Base-by-base conservation (phyloP, 2,888 invertebrate species). In the Liodrosophila aerea region DNA sequence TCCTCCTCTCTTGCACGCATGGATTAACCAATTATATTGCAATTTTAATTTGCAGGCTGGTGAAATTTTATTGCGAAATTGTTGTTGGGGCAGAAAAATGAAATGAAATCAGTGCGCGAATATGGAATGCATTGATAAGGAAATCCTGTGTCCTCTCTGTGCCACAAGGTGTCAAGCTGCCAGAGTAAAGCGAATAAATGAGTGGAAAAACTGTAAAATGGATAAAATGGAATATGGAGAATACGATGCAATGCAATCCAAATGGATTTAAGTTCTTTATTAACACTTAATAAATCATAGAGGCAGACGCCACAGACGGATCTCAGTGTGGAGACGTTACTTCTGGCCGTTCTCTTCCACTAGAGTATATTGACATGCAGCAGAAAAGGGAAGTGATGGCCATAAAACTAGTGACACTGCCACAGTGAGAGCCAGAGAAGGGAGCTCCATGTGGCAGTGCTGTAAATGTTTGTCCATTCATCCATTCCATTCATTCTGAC, bases 21-120 rank as follows among this genome's bases (percentile, higher is more conserved):
- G 88, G 86, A 88, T 88, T 88, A 88, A 88, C 88, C 88, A 88
- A 88, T 88, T 88, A 88, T 83, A 88, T 76, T 88, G 87, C 87
- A 88, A 88, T 88, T 88, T 88, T 88, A 88, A 88, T 88, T 87
- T 88, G 81, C 87, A 86, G 83, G 76, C 77, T 58, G 67, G 76
- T 75, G 77, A 76, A 88, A 87, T 87, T 88, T 88, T 88, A 88
- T 88, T 85, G 85, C 81, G 76, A 84, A 87, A 88, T 87, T 87
- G 88, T 59, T 59, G 76, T 22, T 22, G 22, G n/a, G 61, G 64
- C 34, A 59, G 54, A 63, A 54, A 75, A 78, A 85, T 82, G 86
- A 81, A 86, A 85, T 82, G 85, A 81, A 85, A 84, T 83, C 80
- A 69, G 69, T 68, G 58, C 50, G 47, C 49, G 72, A 83, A 80